phyloP scores from a whole-genome alignment of 2,888 invertebrate species.

The Thera britannica region DNA sequence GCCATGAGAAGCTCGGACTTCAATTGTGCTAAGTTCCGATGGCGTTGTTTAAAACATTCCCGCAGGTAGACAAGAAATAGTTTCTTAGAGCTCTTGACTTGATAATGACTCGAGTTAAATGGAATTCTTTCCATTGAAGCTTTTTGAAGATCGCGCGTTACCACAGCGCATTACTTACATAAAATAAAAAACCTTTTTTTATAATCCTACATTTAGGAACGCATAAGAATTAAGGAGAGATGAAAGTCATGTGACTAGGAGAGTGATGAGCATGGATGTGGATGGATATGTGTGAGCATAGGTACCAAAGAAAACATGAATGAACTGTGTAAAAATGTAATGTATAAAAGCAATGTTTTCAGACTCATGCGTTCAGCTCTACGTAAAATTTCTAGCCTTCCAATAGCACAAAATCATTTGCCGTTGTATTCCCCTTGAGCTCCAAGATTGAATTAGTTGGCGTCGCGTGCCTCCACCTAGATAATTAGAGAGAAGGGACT shows the following conservation, averaged over 20 bases:
- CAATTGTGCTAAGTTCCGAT: slow-evolving; percentile 27
- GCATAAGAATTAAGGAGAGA: too few relatives aligned
- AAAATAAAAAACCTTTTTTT: too few relatives aligned
- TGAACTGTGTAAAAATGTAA: too few relatives aligned
- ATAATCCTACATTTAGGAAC: too few relatives aligned
- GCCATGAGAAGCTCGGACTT: slow-evolving; percentile 37
- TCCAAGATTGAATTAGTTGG: slow-evolving; percentile 62
- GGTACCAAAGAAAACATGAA: too few relatives aligned
- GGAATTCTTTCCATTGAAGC: slow-evolving; percentile 15
- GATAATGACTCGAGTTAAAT: slow-evolving; percentile 21
- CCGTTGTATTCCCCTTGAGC: slow-evolving; percentile 47
- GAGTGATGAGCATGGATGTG: too few relatives aligned
- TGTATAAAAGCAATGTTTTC: too few relatives aligned
- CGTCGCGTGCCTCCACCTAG: slow-evolving; percentile 40
- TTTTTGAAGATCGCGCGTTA: slow-evolving; percentile 1
- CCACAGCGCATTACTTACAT: not conserved
- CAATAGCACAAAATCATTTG: slow-evolving; percentile 33
- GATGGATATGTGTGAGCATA: too few relatives aligned
- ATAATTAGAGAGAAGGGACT: slow-evolving; percentile 12
- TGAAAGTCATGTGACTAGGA: too few relatives aligned
- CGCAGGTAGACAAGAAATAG: slow-evolving; percentile 32
- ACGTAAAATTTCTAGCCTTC: slow-evolving; percentile 6
- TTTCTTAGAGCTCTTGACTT: slow-evolving; percentile 25
- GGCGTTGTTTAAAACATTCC: slow-evolving; percentile 36
- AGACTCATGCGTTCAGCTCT: not conserved